Percentiles rank a stretch among this genome's conserved stretches.
phyloP scores from a whole-genome alignment of 1,140 invertebrate species.

The Neodiprion lecontei region DNA sequence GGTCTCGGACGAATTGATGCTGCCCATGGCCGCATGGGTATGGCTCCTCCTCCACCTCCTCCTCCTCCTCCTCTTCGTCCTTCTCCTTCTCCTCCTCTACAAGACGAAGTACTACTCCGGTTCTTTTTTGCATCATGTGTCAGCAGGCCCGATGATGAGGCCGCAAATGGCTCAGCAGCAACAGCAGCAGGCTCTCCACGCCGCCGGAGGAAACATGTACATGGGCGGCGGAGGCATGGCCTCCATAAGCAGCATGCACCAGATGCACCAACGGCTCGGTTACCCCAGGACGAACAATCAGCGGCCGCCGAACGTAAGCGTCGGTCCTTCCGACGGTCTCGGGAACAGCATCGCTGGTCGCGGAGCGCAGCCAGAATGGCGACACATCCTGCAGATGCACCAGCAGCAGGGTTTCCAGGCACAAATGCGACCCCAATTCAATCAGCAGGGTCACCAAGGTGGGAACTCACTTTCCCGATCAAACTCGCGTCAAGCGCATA shows the following conservation, averaged over 20 bases:
- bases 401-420: slow-evolving; percentile 68
- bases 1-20: neutral
- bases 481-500: neutral
- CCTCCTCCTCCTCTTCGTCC: no score
- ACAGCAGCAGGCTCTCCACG: slow-evolving; percentile 59
- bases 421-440: slow-evolving; percentile 69
- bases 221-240: slow-evolving; percentile 54
- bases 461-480: slow-evolving; percentile 22
- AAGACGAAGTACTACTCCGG: neutral
- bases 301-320: slow-evolving; percentile 64
- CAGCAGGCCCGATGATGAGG: slow-evolving; percentile 71
- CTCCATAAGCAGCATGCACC: slow-evolving; percentile 62
- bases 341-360: slow-evolving; percentile 54
- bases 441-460: slow-evolving; percentile 72
- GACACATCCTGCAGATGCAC: slow-evolving; percentile 72
- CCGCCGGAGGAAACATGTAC: slow-evolving; percentile 57
- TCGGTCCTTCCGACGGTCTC: slow-evolving; percentile 57
- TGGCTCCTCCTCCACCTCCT: no score
- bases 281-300: slow-evolving; percentile 61
- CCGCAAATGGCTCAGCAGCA: slow-evolving; percentile 65
- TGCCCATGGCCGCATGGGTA: neutral
- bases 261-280: slow-evolving; percentile 62
- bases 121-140: slow-evolving; percentile 17
- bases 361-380: slow-evolving; percentile 66
- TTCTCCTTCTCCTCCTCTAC: neutral